Percentiles rank a stretch among this genome's conserved stretches.
These are phyloP conservation scores for Girardinus metallicus DNA, from an alignment of 2,797 vertebrate species.

Conservation along the genomic window DNA sequence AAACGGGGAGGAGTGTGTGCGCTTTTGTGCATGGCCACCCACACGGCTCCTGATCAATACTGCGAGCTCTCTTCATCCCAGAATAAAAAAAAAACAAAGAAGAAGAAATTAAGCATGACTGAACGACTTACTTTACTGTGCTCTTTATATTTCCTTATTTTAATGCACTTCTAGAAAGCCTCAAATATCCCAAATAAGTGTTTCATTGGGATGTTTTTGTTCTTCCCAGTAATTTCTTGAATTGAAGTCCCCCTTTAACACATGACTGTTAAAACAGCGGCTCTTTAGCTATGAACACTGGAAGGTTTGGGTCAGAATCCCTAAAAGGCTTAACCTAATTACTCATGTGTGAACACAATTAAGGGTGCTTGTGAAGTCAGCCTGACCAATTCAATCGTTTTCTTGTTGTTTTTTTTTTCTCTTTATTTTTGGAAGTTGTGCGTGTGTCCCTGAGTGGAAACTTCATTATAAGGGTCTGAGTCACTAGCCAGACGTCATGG, in stretches of 20 bases:
- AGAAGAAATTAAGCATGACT: slow-evolving; percentile 38
- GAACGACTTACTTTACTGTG: slow-evolving; percentile 9
- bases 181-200: background rate
- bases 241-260: background rate
- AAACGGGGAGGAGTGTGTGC: slow-evolving; percentile 35
- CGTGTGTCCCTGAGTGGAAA: slow-evolving; percentile 51
- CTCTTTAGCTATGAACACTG: background rate
- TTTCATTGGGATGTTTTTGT: background rate
- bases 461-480: slow-evolving; percentile 61
- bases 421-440: slow-evolving; percentile 30
- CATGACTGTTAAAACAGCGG: background rate
- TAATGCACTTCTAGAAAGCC: background rate
- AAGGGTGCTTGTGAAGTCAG: slow-evolving; percentile 44
- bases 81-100: slow-evolving; percentile 9
- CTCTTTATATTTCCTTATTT: background rate
- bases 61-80: slow-evolving; percentile 33
- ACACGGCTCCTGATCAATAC: slow-evolving; percentile 53
- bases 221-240: background rate
- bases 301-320: slow-evolving; percentile 13
- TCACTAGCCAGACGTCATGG: slow-evolving; percentile 50
- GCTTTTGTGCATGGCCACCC: slow-evolving; percentile 43
- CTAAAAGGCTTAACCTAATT: slow-evolving; percentile 44
- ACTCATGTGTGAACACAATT: background rate
- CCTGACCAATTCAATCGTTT: slow-evolving; percentile 43
- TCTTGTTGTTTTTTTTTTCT: slow-evolving; percentile 3